A percentile compares a stretch with the other conserved stretches of the same genome.
Evolutionary conservation across 2,797 vertebrate species (phyloP).

Genomic region (Neosilurus hyrtlii): DNA sequence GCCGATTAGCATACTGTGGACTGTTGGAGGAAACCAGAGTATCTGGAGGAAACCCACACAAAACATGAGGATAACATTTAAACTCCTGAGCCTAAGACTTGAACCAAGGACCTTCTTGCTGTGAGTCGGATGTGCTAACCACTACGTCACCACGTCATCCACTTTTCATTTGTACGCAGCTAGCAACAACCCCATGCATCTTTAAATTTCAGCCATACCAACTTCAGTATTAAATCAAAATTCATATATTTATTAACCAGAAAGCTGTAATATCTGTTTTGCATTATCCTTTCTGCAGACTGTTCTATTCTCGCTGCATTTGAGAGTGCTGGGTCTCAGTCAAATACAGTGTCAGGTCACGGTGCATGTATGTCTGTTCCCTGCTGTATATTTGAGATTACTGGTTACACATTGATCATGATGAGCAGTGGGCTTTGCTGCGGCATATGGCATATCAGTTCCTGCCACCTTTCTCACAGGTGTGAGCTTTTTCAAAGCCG

Average conservation of each 20-base stretch:
- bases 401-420: not conserved
- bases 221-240: not conserved
- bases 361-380: not conserved
- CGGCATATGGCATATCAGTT: not conserved
- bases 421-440: not conserved
- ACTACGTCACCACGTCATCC: no score
- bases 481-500: not conserved
- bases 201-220: not conserved
- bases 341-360: not conserved
- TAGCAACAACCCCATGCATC: not conserved
- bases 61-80: no score
- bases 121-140: no score
- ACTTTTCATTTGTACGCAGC: no score
- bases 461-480: not conserved
- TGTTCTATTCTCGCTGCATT: not conserved
- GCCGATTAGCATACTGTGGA: no score
- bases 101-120: no score
- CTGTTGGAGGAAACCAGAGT: no score
- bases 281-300: no score
- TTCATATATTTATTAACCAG: no score
- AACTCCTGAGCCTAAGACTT: no score
- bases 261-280: not conserved
- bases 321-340: not conserved
- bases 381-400: not conserved
- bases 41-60: no score